Percentiles rank a stretch among this genome's conserved stretches.
phyloP scores from a whole-genome alignment of 2,888 invertebrate species.

The Masnerella sp. region DNA sequence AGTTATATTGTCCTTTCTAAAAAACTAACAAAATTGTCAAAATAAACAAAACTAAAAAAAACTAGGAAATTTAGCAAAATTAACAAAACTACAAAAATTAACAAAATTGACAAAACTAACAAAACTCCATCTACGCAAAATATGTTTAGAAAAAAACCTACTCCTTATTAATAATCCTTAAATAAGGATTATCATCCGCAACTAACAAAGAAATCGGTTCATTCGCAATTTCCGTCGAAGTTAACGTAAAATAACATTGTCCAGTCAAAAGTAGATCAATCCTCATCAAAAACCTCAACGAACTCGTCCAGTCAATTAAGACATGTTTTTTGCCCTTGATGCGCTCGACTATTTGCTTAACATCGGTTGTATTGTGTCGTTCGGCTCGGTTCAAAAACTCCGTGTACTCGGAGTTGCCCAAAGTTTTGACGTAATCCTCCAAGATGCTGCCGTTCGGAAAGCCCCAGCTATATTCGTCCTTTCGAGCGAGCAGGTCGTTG shows the following conservation, averaged over 20 bases:
- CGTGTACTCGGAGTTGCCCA: slow-evolving; percentile 81
- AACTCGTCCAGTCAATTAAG: slow-evolving; percentile 89
- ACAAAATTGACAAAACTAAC: no score
- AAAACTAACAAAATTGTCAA: no score
- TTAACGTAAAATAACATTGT: slow-evolving; percentile 86
- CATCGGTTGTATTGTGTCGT: slow-evolving; percentile 67
- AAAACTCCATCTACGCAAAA: no score
- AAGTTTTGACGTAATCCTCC: slow-evolving; percentile 82
- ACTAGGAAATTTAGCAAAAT: no score
- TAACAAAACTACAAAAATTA: no score
- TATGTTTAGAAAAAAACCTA: no score
- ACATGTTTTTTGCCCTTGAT: slow-evolving; percentile 85
- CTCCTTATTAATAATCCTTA: slow-evolving; percentile 87
- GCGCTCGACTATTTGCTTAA: slow-evolving; percentile 77
- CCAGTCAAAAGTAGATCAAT: slow-evolving; percentile 80
- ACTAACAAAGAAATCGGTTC: slow-evolving; percentile 89
- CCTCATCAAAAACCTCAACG: slow-evolving; percentile 84
- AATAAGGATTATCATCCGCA: slow-evolving; percentile 86
- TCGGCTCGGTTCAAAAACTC: slow-evolving; percentile 81
- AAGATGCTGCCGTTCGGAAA: slow-evolving; percentile 86
- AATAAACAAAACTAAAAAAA: no score
- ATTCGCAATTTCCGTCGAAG: slow-evolving; percentile 86
- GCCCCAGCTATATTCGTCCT: slow-evolving; percentile 85
- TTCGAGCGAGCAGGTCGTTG: slow-evolving; percentile 81
- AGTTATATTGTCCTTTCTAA: no score